Conservation (phyloP, 1,140 invertebrate genomes). For the Cyrtorhinus lividipennis region DNA sequence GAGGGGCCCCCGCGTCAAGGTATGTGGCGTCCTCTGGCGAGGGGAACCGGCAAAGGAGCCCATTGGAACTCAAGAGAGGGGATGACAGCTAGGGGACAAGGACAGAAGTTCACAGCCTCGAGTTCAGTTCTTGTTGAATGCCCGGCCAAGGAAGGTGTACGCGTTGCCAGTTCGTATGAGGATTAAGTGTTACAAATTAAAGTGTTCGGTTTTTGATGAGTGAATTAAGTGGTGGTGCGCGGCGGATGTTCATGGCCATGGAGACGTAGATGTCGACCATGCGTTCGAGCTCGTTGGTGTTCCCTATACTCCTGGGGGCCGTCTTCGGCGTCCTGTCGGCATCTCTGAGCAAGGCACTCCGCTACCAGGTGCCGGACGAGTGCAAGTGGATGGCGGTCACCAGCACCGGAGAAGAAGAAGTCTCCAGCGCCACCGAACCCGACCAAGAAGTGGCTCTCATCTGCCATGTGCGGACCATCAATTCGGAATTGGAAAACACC, state of each 20-base stretch:
- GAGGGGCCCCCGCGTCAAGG: not conserved
- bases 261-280: conserved; percentile 19
- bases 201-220: conserved; percentile 18
- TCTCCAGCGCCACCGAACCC: conserved; percentile 32
- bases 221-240: conserved; percentile 23
- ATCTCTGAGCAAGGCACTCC: conserved; percentile 48
- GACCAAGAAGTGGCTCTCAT: conserved; percentile 53
- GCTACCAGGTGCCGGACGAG: conserved; percentile 70
- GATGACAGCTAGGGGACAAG: conserved; percentile 13
- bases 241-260: not conserved
- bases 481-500: conserved; percentile 75
- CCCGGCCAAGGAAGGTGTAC: not conserved
- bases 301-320: conserved; percentile 44
- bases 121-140: conserved; percentile 12
- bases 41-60: not conserved
- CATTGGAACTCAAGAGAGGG: not conserved
- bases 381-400: conserved; percentile 58
- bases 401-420: conserved; percentile 35
- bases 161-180: not conserved
- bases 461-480: conserved; percentile 67
- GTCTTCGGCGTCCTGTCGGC: conserved; percentile 50
- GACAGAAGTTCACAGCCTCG: not conserved
- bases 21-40: not conserved
- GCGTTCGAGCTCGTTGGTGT: conserved; percentile 28
- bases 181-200: conserved; percentile 17